Percentiles rank a stretch among this genome's conserved stretches.
These are phyloP conservation scores for Lethenteron camtschaticum DNA, from an alignment of 2,113 vertebrate species.

Conservation along the genomic window DNA sequence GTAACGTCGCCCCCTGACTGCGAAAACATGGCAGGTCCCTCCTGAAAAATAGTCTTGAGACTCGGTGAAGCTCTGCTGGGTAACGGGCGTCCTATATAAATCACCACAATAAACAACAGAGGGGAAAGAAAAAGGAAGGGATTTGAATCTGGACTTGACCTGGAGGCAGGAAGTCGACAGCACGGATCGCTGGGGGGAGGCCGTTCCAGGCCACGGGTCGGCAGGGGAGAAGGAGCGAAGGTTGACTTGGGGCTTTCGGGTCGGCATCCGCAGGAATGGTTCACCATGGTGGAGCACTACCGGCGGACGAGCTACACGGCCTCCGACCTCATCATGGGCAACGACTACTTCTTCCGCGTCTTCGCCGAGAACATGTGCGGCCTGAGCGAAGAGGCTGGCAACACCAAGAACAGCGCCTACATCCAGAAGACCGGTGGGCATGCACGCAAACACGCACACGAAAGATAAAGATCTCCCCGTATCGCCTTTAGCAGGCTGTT, in stretches of 20 bases:
- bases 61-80: too few relatives aligned
- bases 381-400: slow-evolving; percentile 29
- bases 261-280: slow-evolving; percentile 39
- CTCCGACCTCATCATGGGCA: slow-evolving; percentile 62
- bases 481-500: too few relatives aligned
- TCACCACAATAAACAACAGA: not conserved
- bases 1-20: too few relatives aligned
- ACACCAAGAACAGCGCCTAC: slow-evolving; percentile 48
- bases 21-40: too few relatives aligned
- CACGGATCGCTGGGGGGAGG: too few relatives aligned
- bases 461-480: too few relatives aligned
- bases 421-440: slow-evolving; percentile 28
- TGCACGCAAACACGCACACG: not conserved
- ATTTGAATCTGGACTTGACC: not conserved
- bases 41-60: too few relatives aligned
- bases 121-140: not conserved
- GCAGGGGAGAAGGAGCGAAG: not conserved
- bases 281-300: slow-evolving; percentile 53
- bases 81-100: not conserved
- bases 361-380: slow-evolving; percentile 58
- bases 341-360: slow-evolving; percentile 54
- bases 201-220: not conserved
- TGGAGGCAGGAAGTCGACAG: not conserved
- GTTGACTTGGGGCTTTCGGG: not conserved
- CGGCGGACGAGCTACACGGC: slow-evolving; percentile 42